Conservation (phyloP, 2,113 vertebrate genomes). For the Irena cyanogastra region DNA sequence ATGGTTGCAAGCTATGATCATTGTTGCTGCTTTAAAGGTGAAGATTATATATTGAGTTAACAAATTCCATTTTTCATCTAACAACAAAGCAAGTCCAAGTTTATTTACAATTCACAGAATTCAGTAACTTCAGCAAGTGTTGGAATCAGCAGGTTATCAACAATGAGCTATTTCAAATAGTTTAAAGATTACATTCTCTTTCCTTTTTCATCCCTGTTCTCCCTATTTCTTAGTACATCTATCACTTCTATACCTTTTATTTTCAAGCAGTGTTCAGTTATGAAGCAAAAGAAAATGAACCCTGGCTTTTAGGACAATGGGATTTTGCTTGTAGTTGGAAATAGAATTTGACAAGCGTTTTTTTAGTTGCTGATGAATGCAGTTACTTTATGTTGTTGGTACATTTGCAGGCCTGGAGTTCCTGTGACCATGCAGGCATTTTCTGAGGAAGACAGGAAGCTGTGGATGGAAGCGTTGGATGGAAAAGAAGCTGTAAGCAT, state of each 20-base stretch:
- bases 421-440: constrained; percentile 89
- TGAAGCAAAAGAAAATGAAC: not conserved
- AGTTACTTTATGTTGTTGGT: not conserved
- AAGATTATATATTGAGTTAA: not conserved
- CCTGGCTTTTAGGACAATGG: not conserved
- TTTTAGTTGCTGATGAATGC: not conserved
- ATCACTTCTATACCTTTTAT: not conserved
- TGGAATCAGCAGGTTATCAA: not conserved
- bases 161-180: not conserved
- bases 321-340: not conserved
- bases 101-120: not conserved
- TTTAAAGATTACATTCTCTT: not conserved
- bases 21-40: not conserved
- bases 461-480: constrained; percentile 94
- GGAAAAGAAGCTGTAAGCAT: constrained; percentile 92
- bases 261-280: not conserved
- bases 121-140: not conserved
- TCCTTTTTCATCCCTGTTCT: not conserved
- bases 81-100: not conserved
- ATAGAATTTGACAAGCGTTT: not conserved
- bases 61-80: not conserved
- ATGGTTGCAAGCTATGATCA: not conserved
- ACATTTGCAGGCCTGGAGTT: constrained; percentile 79
- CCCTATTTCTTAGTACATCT: not conserved
- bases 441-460: constrained; percentile 90